Conservation (phyloP, 2,113 vertebrate genomes). For the Equus przewalskii region DNA sequence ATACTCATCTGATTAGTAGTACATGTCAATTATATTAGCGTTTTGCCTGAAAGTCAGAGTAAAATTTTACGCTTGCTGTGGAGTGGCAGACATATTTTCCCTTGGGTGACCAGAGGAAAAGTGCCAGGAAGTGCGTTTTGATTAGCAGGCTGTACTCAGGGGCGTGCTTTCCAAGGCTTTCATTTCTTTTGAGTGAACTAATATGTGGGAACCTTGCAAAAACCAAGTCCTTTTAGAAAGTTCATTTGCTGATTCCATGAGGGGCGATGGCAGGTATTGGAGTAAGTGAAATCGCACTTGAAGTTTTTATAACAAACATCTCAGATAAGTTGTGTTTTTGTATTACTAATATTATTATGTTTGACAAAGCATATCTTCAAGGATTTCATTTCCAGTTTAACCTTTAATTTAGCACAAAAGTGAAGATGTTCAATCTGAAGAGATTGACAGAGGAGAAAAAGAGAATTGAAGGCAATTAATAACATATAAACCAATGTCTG, state of each 20-base stretch:
- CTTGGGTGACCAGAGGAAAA: conserved; percentile 46
- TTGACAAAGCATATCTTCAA: not conserved
- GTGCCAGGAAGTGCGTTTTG: conserved; percentile 44
- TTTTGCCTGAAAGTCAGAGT: conserved; percentile 43
- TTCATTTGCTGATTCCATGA: not conserved
- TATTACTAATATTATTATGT: not conserved
- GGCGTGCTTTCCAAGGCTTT: not conserved
- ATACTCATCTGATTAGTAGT: conserved; percentile 68
- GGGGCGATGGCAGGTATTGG: not conserved
- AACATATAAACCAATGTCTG: not conserved
- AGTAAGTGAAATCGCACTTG: not conserved
- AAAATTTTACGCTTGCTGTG: conserved; percentile 37
- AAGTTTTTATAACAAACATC: not conserved
- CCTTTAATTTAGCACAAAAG: conserved; percentile 16
- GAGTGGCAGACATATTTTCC: conserved; percentile 55
- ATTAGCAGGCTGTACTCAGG: not conserved
- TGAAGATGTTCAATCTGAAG: not conserved
- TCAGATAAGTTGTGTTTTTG: not conserved
- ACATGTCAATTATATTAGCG: conserved; percentile 71
- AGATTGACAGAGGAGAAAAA: not conserved
- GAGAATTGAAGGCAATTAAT: not conserved
- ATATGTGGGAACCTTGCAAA: not conserved
- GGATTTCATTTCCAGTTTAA: not conserved
- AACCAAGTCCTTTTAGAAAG: not conserved
- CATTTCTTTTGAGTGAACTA: not conserved